Conservation (phyloP, 2,888 invertebrate genomes). For the Exocentrus adspersus region DNA sequence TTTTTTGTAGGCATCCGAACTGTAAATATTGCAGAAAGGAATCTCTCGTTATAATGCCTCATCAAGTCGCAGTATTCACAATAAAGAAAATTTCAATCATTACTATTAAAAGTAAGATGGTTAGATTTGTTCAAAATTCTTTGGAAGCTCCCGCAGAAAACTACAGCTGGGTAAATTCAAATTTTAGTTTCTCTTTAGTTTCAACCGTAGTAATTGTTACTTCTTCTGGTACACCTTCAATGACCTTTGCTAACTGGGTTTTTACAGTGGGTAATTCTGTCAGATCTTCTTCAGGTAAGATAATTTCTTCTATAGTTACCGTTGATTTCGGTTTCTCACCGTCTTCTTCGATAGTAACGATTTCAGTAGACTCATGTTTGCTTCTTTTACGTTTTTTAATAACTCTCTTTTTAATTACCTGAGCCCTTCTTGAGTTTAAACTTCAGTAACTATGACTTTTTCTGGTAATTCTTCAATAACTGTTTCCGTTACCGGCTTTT, state of each 20-base stretch:
- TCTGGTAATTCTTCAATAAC: conserved; percentile 59
- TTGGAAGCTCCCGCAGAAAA: no score
- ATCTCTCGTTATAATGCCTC: no score
- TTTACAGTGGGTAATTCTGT: conserved; percentile 24
- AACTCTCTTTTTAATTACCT: conserved; percentile 45
- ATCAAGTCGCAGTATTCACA: no score
- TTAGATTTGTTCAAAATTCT: no score
- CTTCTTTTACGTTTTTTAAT: conserved; percentile 58
- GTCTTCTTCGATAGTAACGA: conserved; percentile 48
- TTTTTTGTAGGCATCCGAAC: not conserved
- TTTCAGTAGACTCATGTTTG: conserved; percentile 58
- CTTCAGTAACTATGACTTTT: conserved; percentile 59
- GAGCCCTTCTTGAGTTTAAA: conserved; percentile 50
- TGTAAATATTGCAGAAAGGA: not conserved
- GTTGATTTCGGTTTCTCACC: conserved; percentile 49
- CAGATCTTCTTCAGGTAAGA: conserved; percentile 36
- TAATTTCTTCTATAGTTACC: conserved; percentile 53
- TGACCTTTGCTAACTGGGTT: conserved; percentile 37
- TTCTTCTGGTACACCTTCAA: conserved; percentile 47
- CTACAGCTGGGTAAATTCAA: no score
- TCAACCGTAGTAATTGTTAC: conserved; percentile 40
- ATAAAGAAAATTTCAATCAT: no score
- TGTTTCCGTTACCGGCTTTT: conserved; percentile 44
- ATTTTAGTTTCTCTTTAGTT: conserved; percentile 38
- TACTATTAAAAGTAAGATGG: no score